Evolutionary conservation across 2,113 vertebrate species (phyloP).

Genomic region (Ceyx melanurus): DNA sequence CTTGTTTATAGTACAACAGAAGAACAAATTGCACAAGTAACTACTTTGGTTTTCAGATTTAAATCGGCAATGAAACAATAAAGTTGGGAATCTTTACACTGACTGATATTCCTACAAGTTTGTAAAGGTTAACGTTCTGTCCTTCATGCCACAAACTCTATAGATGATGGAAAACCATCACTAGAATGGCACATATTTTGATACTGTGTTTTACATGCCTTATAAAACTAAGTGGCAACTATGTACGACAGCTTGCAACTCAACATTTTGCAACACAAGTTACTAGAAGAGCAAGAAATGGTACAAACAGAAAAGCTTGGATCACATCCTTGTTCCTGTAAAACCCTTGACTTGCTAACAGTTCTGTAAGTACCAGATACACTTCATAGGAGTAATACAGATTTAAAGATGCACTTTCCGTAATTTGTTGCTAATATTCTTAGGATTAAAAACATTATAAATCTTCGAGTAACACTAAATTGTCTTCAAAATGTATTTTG

Average conservation of each 20-base stretch:
- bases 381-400: neutral
- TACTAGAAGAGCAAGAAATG: neutral
- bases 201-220: fast-evolving
- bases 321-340: neutral
- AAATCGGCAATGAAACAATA: neutral
- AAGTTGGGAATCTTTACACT: neutral
- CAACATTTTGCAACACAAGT: neutral
- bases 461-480: neutral
- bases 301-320: neutral
- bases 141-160: neutral
- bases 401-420: neutral
- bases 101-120: neutral
- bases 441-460: neutral
- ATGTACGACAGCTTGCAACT: neutral
- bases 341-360: neutral
- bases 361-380: neutral
- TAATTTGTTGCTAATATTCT: neutral
- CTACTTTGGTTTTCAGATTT: neutral
- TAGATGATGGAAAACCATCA: neutral
- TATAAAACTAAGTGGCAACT: neutral
- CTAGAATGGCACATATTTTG: neutral
- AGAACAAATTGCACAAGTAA: neutral
- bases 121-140: neutral
- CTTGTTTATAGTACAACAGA: neutral
- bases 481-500: neutral